Percentiles rank a stretch among this genome's conserved stretches.
Evolutionary conservation across 2,113 vertebrate genomes (phyloP).

Genomic region (Cepphus grylle): DNA sequence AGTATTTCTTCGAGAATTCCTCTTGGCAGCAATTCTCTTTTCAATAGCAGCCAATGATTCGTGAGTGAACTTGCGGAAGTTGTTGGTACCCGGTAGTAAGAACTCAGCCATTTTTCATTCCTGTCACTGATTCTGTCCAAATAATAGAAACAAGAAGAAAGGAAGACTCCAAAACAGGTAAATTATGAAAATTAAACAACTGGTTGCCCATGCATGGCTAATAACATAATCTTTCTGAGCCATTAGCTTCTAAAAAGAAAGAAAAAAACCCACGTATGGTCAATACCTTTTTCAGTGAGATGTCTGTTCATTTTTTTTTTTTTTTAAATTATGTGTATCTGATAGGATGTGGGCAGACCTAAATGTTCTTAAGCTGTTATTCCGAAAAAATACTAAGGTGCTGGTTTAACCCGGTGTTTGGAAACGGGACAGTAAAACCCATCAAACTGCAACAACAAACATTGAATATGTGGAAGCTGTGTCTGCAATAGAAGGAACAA

Average conservation of each 20-base stretch:
- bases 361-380: neutral
- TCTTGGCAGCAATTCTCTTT: constrained; percentile 79
- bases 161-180: neutral
- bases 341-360: neutral
- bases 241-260: neutral
- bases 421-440: neutral
- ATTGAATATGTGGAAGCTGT: neutral
- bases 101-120: constrained; percentile 95
- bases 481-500: neutral
- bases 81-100: constrained; percentile 82
- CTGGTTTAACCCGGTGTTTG: neutral
- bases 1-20: neutral
- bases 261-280: neutral
- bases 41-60: constrained; percentile 90
- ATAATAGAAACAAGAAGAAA: neutral
- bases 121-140: constrained; percentile 74
- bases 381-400: neutral
- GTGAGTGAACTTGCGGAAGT: constrained; percentile 87
- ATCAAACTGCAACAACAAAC: neutral
- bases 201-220: neutral
- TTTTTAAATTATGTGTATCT: neutral
- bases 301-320: neutral
- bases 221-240: neutral
- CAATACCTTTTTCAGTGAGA: neutral
- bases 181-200: neutral